These are phyloP conservation scores for Ceratina japonica DNA, from an alignment of 1,140 invertebrate genomes.

Conservation along the genomic window DNA sequence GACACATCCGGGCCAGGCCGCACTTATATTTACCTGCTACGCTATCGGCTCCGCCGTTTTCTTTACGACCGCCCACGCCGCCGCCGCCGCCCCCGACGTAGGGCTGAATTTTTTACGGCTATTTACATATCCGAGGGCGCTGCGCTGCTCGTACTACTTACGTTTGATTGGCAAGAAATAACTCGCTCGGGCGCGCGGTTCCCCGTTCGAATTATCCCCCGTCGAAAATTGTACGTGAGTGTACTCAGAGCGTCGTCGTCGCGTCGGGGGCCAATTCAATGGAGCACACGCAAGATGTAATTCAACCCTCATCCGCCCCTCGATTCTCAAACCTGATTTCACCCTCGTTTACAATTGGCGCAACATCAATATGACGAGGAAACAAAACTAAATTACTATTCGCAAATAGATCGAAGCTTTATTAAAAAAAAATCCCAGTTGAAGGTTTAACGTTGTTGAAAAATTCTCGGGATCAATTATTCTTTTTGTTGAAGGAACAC, in stretches of 20 bases:
- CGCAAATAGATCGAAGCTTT: no score
- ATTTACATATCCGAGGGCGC: conserved; percentile 57
- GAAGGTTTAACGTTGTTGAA: no score
- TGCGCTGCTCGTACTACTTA: conserved; percentile 28
- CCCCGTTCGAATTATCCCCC: neutral
- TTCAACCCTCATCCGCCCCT: no score
- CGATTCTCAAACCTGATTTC: no score
- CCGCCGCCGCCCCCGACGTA: no score
- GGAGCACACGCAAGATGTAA: neutral
- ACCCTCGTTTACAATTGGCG: no score
- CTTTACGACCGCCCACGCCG: conserved; percentile 61
- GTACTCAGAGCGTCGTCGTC: no score
- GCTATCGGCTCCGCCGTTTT: conserved; percentile 26
- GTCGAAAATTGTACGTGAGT: neutral
- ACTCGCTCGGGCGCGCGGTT: neutral
- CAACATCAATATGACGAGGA: no score
- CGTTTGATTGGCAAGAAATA: conserved; percentile 47
- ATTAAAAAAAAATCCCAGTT: no score
- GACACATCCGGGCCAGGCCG: conserved; percentile 55
- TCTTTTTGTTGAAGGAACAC: no score
- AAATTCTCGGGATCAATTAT: no score
- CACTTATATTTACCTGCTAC: conserved; percentile 55
- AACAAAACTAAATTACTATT: no score
- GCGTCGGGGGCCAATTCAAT: neutral
- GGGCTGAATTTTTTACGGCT: conserved; percentile 60